Evolutionary conservation across 1,140 invertebrate genomes (phyloP).

Genomic region (Myzus persicae): DNA sequence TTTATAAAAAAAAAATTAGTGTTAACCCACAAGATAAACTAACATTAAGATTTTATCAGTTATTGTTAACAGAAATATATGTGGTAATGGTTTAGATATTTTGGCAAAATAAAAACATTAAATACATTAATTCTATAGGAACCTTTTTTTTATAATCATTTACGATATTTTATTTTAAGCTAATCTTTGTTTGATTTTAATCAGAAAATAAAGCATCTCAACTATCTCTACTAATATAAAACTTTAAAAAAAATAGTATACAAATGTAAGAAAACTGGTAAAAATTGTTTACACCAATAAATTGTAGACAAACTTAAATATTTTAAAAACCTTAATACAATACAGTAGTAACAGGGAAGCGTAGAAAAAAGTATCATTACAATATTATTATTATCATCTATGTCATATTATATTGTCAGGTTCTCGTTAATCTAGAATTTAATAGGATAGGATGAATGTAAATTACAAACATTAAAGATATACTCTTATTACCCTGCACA

Average conservation of each 20-base stretch:
- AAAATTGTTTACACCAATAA: constrained; percentile 19
- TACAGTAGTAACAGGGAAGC: not conserved
- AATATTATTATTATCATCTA: not conserved
- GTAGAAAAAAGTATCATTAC: not conserved
- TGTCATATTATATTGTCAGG: not conserved
- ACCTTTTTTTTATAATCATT: not conserved
- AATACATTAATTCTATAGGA: not conserved
- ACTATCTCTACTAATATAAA: not conserved
- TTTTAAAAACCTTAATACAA: constrained; percentile 25
- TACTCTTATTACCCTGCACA: not conserved
- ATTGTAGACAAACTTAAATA: constrained; percentile 29
- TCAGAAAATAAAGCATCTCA: not conserved
- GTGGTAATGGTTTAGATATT: not conserved
- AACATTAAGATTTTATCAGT: not conserved
- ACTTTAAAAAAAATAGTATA: not conserved
- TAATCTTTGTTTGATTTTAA: not conserved
- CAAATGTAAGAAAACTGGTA: not conserved
- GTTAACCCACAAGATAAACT: not conserved
- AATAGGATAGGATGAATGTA: not conserved
- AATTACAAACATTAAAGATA: constrained; percentile 3
- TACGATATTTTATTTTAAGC: not conserved
- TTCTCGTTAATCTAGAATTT: not conserved
- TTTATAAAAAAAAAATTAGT: not conserved
- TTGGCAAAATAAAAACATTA: not conserved
- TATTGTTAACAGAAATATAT: not conserved